Percentiles rank a stretch among this genome's conserved stretches.
Evolutionary conservation across 2,113 vertebrate genomes (phyloP).

Genomic region (Maccullochella peelii): DNA sequence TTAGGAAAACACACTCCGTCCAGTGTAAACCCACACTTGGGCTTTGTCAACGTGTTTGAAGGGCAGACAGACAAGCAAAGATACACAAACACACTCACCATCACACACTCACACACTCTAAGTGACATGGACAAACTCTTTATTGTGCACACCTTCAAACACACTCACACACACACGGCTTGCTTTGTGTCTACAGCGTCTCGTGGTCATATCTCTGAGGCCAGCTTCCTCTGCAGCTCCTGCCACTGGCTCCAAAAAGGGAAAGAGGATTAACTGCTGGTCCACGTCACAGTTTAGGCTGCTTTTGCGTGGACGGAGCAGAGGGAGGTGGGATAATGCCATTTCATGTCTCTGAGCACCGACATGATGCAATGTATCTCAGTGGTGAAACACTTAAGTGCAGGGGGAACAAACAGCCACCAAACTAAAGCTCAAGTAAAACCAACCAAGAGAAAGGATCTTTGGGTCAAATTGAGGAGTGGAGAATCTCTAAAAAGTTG

Average conservation of each 20-base stretch:
- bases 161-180: slow-evolving; percentile 46
- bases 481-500: background rate
- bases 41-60: slow-evolving; percentile 57
- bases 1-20: slow-evolving; percentile 28
- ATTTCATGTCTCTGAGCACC: slow-evolving; percentile 78
- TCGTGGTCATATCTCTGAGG: slow-evolving; percentile 80
- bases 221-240: slow-evolving; percentile 78
- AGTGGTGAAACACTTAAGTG: slow-evolving; percentile 46
- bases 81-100: slow-evolving; percentile 49
- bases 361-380: slow-evolving; percentile 75
- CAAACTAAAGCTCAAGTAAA: slow-evolving; percentile 47
- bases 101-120: slow-evolving; percentile 58
- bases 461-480: slow-evolving; percentile 6
- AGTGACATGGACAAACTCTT: slow-evolving; percentile 67
- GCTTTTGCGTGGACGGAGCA: slow-evolving; percentile 76
- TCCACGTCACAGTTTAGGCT: slow-evolving; percentile 79
- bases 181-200: slow-evolving; percentile 67
- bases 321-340: slow-evolving; percentile 82
- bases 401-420: slow-evolving; percentile 43
- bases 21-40: slow-evolving; percentile 59
- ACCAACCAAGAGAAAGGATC: slow-evolving; percentile 35
- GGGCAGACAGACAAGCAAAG: slow-evolving; percentile 50
- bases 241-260: slow-evolving; percentile 74
- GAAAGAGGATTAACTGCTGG: slow-evolving; percentile 84
- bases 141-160: slow-evolving; percentile 57